Evolutionary conservation across 2,888 invertebrate species (phyloP), one percentile per base, ranked within the genome.

Genomic region (Dendrolimus pini): DNA sequence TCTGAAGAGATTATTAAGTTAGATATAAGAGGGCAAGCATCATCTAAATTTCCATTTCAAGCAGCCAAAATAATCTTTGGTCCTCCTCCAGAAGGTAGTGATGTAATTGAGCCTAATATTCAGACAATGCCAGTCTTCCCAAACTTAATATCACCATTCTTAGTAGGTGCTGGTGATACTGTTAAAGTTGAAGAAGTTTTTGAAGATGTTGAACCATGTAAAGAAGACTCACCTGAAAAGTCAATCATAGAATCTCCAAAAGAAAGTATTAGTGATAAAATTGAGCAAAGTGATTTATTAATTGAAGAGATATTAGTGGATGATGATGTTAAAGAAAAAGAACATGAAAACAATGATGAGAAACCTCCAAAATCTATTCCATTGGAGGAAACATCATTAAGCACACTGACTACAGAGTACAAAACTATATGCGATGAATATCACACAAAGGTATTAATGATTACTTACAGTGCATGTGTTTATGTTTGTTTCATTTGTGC

Each of bases 351-450:
- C 57, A 67, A 66, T 12, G 78, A 79, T 59, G 82, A 81, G 53
- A 74, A 76, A 1, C 83, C 82, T 55, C 81, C 82, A 1, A 89
- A 87, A 61, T 89, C 88, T 1, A 75, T 85, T 59, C 76, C 78
- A 12, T 77, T 74, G 0, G 86, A 86, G 41, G 89, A 90, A 10
- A 74, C 79, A 62, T 89, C 91, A 62, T 91, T 93, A 59, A 92
- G 91, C 68, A 92, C 93, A 7, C 86, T 93, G 67, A 93, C 94
- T 9, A 94, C 94, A 41, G 95, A 95, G 65, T 95, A 95, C 76
- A 94, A 94, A 74, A 94, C 94, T 14, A 90, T 94, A 58, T 93
- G 94, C 72, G 94, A 94, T 67, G 94, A 95, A 61, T 94, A 93
- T 77, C 92, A 93, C 56, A 91, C 82, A 58, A 94, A 94, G 92